Base-by-base conservation (phyloP, 2,888 invertebrate species). In the Frankliniella fusca region DNA sequence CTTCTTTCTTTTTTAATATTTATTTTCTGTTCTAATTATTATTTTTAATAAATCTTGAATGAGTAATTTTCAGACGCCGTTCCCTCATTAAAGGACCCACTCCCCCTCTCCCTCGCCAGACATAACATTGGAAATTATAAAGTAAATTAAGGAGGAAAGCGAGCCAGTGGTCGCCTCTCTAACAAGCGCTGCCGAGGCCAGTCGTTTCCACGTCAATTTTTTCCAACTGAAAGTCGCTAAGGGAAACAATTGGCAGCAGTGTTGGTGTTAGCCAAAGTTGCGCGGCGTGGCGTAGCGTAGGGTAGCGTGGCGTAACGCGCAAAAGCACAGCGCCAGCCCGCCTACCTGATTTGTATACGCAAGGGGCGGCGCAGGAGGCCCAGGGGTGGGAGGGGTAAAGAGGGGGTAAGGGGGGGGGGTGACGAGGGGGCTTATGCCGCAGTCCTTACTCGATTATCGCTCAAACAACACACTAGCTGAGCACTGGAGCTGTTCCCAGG, bases 391-490 rank as follows among this genome's bases (percentile, higher is more conserved):
- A 50, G 50, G 50, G 50, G 50, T 11, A 50, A 15, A 50, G 15
- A 50, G 50, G 50, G 50, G 50, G 50, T 9, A 50, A 20, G 54
- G 54, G 20, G 61, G 61, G 61, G 61, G 11, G 15, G 18, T 0
- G 61, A 61, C 18, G 61, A 61, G 18, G n/a, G 61, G n/a, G 61
- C 61, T 61, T 61, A 61, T 61, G 61, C 61, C 61, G 70, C 70
- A 27, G 70, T 27, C 70, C 70, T 76, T 23, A 76, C 70, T 76
- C 70, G 70, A 76, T 76, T 76, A 76, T 76, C 70, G 70, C 27
- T 76, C 70, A 76, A 76, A 76, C 70, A 76, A 76, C n/a, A 61
- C 61, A 61, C 61, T 38, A 38, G 38, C 38, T 38, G 38, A 38
- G 38, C 38, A 38, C 38, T 38, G 38, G 38, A 38, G 38, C 38